phyloP scores from a whole-genome alignment of 2,113 vertebrate genomes.

The Orthonyx spaldingii region DNA sequence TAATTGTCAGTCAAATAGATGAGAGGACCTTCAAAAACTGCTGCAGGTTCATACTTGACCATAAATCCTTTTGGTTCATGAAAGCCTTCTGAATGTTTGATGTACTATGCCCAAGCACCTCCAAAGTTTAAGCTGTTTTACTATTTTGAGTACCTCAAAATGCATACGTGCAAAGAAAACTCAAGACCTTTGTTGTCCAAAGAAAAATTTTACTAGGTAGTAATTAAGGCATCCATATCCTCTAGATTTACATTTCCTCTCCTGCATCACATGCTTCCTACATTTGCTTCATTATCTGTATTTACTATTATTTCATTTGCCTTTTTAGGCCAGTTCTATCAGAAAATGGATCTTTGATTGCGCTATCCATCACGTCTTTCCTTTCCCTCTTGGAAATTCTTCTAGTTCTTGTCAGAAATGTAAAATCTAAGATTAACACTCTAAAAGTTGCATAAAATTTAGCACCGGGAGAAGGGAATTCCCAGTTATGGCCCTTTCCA shows the following conservation, averaged over 20 bases:
- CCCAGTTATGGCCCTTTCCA: not conserved
- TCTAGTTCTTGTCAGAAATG: not conserved
- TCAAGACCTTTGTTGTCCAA: not conserved
- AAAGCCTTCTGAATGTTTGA: not conserved
- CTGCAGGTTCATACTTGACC: not conserved
- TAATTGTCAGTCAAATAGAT: not conserved
- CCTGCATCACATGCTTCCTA: not conserved
- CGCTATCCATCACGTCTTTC: not conserved
- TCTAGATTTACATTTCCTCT: not conserved
- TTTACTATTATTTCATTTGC: not conserved
- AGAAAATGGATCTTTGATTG: not conserved
- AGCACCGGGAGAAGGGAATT: not conserved
- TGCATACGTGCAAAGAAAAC: not conserved
- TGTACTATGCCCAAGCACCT: not conserved
- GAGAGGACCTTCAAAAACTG: not conserved
- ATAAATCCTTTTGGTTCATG: not conserved
- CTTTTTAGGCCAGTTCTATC: not conserved
- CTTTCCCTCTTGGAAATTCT: not conserved
- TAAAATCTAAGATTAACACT: not conserved
- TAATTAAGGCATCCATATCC: not conserved
- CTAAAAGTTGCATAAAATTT: not conserved
- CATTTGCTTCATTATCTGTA: not conserved
- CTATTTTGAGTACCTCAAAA: not conserved
- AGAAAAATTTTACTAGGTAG: not conserved
- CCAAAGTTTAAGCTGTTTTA: not conserved